Evolutionary conservation across 2,113 vertebrate species (phyloP).

Genomic region (Mugil cephalus): DNA sequence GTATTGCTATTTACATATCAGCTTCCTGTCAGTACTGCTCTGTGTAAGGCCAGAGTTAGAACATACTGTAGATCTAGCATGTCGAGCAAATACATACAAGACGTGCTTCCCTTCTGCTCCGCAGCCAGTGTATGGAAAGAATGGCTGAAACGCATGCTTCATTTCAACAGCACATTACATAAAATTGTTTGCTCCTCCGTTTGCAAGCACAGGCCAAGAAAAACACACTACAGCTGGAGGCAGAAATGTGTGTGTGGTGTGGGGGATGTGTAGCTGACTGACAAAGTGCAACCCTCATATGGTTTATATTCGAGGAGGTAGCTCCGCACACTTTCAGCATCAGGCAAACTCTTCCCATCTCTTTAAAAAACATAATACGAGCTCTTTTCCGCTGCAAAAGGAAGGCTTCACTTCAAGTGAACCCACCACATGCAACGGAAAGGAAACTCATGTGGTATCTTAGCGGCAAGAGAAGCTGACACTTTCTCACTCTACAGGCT

Average conservation of each 20-base stretch:
- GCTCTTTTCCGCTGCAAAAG: constrained; percentile 61
- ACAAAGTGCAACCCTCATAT: constrained; percentile 58
- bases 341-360: constrained; percentile 40
- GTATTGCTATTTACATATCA: no score
- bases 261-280: constrained; percentile 19
- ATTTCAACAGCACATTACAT: constrained; percentile 58
- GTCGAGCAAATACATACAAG: background rate
- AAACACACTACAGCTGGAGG: constrained; percentile 77
- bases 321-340: constrained; percentile 46
- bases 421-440: constrained; percentile 46
- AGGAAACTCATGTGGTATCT: constrained; percentile 63
- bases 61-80: background rate
- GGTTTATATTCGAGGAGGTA: constrained; percentile 62
- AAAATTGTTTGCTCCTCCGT: constrained; percentile 71
- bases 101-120: constrained; percentile 18
- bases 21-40: no score
- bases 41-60: no score
- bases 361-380: background rate
- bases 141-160: constrained; percentile 28
- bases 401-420: constrained; percentile 57
- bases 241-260: constrained; percentile 28
- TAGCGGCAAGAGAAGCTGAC: constrained; percentile 41
- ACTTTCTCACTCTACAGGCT: constrained; percentile 57
- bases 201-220: constrained; percentile 65
- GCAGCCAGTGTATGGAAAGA: constrained; percentile 35